Evolutionary conservation across 2,888 invertebrate genomes (phyloP), one percentile per base, ranked within the genome.

Genomic region (Orthonevra nobilis): DNA sequence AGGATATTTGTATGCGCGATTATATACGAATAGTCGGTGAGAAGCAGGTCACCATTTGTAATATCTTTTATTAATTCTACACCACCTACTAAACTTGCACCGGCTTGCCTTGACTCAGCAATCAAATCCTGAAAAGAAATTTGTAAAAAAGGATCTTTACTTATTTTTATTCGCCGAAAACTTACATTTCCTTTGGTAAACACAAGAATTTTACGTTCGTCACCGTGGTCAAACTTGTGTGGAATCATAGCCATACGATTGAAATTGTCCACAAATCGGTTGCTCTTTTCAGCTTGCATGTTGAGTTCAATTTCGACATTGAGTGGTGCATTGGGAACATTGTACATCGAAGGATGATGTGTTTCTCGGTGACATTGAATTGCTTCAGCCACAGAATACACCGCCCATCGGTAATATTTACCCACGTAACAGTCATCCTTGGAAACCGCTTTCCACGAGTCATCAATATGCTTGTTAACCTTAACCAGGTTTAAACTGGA

Each of bases 271-370:
- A 95, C 82, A 83, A 91, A 93, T 75, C 93, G 92, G 38, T 91
- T 94, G 0, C 83, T 69, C 68, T 89, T 89, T 58, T 89, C 89
- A 0, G 81, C 88, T 81, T 90, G 90, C 94, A 97, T 94, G 86
- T 97, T 94, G 2, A 97, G 87, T 86, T 97, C 96, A 66, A 97
- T 90, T 30, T 91, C 89, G 2, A 94, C 92, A 81, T 90, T 91
- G 0, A 97, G 87, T 9, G 92, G 89, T 0, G 95, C 93, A 86
- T 94, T 90, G 0, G 95, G 94, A 30, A 90, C 89, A 88, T 97
- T 95, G 84, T 92, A 94, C 90, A 97, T 93, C 0, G 94, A 92
- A 0, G 96, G 95, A 86, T 96, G 94, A 86, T 96, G 95, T 0
- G 93, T 92, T 87, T 97, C 95, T 46, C 94, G 91, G 84, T 96